Evolutionary conservation across 2,797 vertebrate species (phyloP), one percentile per base, ranked within the genome.

Genomic region (Ptychobarbus kaznakovi): DNA sequence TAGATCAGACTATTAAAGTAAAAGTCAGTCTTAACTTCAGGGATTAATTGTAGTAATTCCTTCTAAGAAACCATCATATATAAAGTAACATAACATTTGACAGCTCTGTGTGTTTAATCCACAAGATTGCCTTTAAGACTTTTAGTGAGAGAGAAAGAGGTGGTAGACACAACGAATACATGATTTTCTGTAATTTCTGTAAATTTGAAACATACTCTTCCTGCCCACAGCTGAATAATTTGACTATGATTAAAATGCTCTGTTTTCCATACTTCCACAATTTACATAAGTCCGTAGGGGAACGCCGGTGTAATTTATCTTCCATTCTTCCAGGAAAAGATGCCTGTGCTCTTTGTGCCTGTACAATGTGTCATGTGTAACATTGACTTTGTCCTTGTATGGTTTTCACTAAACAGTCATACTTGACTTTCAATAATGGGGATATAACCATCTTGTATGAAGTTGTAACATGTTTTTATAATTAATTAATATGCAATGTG

Each of bases 91-190:
- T 83, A 83, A n/a, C 35, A 73, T 79, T 6, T 68, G 69, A 73
- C 72, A 11, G 28, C 58, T 70, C 42, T 28, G 9, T 74, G 65
- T 63, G 42, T 61, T 66, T 83, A 72, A 74, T 80, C 68, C 65
- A 81, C 68, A 87, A 40, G 78, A 81, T 86, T 84, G 58, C 76
- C 18, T 81, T 28, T 83, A 87, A 66, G 76, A 53, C 82, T 70
- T 84, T 80, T 85, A 85, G 61, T 58, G 22, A 25, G 44, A 65
- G 42, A 82, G 80, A 86, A 58, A 78, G 53, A 83, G 42, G 22
- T 68, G 28, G 42, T 86, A 58, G 13, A 53, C 72, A 66, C 20
- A 72, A 75, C 51, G 7, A 81, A 76, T 77, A 84, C 70, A 76
- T 69, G 44, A 70, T 74, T 79, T 44, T 51, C 82, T 46, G 38